A percentile compares a stretch with the other conserved stretches of the same genome.
phyloP scores from a whole-genome alignment of 1,140 invertebrate species.

The Adoxophyes honmai region DNA sequence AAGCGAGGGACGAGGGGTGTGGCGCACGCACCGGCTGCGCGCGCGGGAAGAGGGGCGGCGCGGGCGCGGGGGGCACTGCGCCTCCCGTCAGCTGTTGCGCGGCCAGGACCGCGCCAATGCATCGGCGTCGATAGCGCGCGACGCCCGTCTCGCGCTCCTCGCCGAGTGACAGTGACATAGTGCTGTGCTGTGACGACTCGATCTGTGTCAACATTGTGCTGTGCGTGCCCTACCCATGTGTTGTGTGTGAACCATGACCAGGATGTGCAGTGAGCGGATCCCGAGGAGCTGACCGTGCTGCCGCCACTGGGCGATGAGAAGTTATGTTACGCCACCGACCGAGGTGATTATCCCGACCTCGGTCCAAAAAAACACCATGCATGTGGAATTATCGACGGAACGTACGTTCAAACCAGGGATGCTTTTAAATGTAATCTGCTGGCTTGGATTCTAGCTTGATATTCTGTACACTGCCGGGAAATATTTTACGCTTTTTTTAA shows the following conservation, averaged over 20 bases:
- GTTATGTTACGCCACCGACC: constrained; percentile 71
- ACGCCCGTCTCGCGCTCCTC: constrained; percentile 37
- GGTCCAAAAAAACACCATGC: constrained; percentile 55
- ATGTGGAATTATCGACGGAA: constrained; percentile 25
- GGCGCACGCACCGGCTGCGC: constrained; percentile 20
- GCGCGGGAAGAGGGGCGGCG: constrained; percentile 31
- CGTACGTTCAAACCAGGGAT: neutral
- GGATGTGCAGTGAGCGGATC: constrained; percentile 17
- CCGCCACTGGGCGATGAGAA: constrained; percentile 56
- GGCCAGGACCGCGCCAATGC: constrained; percentile 68
- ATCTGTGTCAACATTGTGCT: constrained; percentile 22
- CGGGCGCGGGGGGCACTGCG: constrained; percentile 45
- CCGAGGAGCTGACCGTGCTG: constrained; percentile 61
- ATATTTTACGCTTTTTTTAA: constrained; percentile 58
- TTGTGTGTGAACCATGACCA: constrained; percentile 33
- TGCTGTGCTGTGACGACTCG: constrained; percentile 22
- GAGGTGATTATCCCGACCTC: constrained; percentile 70
- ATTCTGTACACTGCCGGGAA: constrained; percentile 52
- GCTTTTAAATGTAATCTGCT: constrained; percentile 20
- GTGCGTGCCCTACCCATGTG: constrained; percentile 46
- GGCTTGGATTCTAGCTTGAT: constrained; percentile 37
- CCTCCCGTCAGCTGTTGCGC: constrained; percentile 72
- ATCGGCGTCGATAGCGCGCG: constrained; percentile 63
- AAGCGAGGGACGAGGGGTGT: constrained; percentile 28
- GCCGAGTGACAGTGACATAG: constrained; percentile 33